These are phyloP conservation scores for Mechanitis mazaeus DNA, from an alignment of 2,888 invertebrate genomes.

Conservation along the genomic window DNA sequence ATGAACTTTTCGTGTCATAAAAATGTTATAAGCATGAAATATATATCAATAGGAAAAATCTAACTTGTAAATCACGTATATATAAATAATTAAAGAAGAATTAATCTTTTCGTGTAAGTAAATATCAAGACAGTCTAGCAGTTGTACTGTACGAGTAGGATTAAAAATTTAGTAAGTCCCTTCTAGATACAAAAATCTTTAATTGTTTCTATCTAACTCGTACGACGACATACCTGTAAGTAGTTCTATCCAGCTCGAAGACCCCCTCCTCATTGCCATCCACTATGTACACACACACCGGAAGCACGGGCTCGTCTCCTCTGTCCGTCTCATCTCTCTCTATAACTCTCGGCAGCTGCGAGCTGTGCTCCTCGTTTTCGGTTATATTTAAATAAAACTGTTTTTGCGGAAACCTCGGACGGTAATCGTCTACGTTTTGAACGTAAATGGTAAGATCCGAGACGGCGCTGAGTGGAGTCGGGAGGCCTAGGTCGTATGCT, in stretches of 20 bases:
- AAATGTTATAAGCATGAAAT: no score
- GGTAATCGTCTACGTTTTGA: constrained; percentile 91
- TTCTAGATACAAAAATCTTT: no score
- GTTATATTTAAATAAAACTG: constrained; percentile 85
- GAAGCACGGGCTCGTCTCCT: constrained; percentile 85
- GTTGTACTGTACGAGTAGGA: no score
- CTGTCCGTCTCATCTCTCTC: constrained; percentile 92
- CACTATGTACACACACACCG: constrained; percentile 96
- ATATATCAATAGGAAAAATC: no score
- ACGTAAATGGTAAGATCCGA: constrained; percentile 92
- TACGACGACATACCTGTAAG: constrained; percentile 77
- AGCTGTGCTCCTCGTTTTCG: constrained; percentile 78
- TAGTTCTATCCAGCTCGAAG: constrained; percentile 83
- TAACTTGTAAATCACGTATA: no score
- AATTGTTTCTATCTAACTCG: no score
- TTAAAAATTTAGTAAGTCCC: no score
- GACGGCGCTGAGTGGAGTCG: constrained; percentile 91
- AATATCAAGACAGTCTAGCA: no score
- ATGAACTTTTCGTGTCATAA: no score
- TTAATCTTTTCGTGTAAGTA: no score
- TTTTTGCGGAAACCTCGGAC: constrained; percentile 88
- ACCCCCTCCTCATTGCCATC: constrained; percentile 85
- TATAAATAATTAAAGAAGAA: no score
- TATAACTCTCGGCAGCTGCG: constrained; percentile 86
- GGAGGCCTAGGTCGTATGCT: constrained; percentile 91